phyloP scores from a whole-genome alignment of 2,113 vertebrate species.

The Ctenomys sociabilis region DNA sequence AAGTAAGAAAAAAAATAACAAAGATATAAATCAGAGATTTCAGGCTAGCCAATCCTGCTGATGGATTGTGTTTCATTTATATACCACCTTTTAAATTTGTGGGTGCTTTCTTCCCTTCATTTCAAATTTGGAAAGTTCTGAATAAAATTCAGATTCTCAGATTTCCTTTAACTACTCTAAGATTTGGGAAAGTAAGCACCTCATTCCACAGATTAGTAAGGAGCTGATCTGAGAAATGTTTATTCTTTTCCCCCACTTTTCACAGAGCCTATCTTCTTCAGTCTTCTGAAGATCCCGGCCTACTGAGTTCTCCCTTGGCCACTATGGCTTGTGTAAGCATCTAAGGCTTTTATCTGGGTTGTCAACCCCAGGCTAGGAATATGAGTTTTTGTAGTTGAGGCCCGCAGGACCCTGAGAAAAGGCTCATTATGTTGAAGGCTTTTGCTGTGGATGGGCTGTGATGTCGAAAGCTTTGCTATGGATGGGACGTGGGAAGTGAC shows the following conservation, averaged over 20 bases:
- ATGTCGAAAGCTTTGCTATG: background rate
- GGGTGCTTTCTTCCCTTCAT: background rate
- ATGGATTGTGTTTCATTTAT: background rate
- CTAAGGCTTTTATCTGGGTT: background rate
- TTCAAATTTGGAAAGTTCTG: conserved; percentile 21
- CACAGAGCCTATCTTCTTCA: background rate
- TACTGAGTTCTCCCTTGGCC: background rate
- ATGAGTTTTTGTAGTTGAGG: background rate
- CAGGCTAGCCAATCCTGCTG: background rate
- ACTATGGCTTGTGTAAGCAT: background rate
- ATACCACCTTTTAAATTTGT: background rate
- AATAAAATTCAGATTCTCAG: background rate
- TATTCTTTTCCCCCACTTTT: too few relatives aligned
- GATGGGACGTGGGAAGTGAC: background rate
- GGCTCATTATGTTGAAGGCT: background rate
- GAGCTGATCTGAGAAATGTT: background rate
- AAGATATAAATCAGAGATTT: background rate
- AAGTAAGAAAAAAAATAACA: background rate
- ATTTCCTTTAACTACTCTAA: conserved; percentile 7
- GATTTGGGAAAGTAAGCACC: background rate
- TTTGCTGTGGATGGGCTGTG: background rate
- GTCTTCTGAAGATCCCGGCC: background rate
- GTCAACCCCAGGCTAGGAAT: background rate
- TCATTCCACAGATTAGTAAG: background rate
- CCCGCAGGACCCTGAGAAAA: background rate